phyloP scores from a whole-genome alignment of 2,888 invertebrate genomes.

The Chloroclysta siterata region DNA sequence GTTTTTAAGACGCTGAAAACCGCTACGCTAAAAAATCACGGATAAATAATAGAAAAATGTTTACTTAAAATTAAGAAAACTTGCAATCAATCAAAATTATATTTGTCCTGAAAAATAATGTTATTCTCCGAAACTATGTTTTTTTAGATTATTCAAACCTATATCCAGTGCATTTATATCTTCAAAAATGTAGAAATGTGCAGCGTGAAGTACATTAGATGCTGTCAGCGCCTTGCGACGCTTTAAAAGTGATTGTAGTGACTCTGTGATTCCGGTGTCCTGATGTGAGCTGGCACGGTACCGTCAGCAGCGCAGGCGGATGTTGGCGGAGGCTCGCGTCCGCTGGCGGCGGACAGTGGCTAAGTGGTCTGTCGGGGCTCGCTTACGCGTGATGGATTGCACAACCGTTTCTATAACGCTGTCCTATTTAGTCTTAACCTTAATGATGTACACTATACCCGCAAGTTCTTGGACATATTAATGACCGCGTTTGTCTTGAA shows the following conservation, averaged over 20 bases:
- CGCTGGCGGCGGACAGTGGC: constrained; percentile 67
- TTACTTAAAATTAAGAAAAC: too few relatives aligned
- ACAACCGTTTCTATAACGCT: constrained; percentile 59
- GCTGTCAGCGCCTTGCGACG: too few relatives aligned
- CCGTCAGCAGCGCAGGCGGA: constrained; percentile 49
- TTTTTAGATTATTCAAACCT: too few relatives aligned
- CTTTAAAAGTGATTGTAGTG: neutral
- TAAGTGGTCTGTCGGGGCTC: constrained; percentile 76
- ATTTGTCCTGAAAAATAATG: too few relatives aligned
- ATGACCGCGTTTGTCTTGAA: constrained; percentile 50
- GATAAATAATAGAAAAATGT: too few relatives aligned
- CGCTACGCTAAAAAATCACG: too few relatives aligned
- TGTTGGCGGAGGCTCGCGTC: constrained; percentile 59
- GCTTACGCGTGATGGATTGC: constrained; percentile 75
- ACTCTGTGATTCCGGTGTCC: constrained; percentile 17
- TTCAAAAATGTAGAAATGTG: too few relatives aligned
- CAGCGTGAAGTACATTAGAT: too few relatives aligned
- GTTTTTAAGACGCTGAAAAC: too few relatives aligned
- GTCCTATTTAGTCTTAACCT: constrained; percentile 62
- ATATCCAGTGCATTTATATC: too few relatives aligned
- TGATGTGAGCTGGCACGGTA: constrained; percentile 29
- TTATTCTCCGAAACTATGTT: too few relatives aligned
- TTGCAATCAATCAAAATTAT: too few relatives aligned
- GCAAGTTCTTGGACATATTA: constrained; percentile 54
- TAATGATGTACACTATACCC: constrained; percentile 53